Percentiles rank a stretch among this genome's conserved stretches.
Conservation (phyloP, 2,888 invertebrate species). For the Epirrita christyi region DNA sequence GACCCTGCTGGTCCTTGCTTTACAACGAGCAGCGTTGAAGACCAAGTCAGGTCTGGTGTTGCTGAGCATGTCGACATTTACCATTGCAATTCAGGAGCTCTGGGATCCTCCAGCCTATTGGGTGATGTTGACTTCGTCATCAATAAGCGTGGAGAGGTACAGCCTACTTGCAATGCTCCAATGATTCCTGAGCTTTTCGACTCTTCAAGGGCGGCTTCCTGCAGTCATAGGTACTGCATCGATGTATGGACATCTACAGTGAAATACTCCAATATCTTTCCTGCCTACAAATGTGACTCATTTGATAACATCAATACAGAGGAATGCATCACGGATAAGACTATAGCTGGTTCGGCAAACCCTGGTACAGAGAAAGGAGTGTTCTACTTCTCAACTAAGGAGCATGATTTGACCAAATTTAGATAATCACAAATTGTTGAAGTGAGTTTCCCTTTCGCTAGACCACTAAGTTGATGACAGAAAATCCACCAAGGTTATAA, state of each 20-base stretch:
- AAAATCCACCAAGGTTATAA: background rate
- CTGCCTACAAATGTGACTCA: conserved; percentile 66
- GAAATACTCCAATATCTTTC: conserved; percentile 58
- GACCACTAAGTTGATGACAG: background rate
- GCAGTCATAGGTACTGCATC: conserved; percentile 70
- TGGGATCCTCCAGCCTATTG: conserved; percentile 77
- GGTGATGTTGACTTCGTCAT: conserved; percentile 85
- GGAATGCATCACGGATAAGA: conserved; percentile 52
- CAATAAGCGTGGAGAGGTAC: conserved; percentile 83
- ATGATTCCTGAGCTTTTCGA: conserved; percentile 66
- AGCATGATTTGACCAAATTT: conserved; percentile 43
- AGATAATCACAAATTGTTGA: conserved; percentile 13
- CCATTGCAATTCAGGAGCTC: conserved; percentile 84
- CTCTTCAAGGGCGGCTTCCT: conserved; percentile 69
- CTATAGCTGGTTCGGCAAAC: conserved; percentile 70
- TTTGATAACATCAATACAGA: conserved; percentile 63
- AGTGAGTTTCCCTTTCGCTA: too few species aligned
- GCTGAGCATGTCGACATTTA: conserved; percentile 86
- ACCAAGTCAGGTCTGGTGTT: conserved; percentile 80
- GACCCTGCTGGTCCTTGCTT: conserved; percentile 80
- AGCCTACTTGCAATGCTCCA: conserved; percentile 81
- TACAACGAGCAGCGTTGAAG: conserved; percentile 62
- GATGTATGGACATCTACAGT: conserved; percentile 68
- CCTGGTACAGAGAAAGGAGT: conserved; percentile 70
- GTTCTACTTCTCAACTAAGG: conserved; percentile 69